Base-by-base conservation (phyloP, 2,888 invertebrate species). In the Anthrax anthrax region DNA sequence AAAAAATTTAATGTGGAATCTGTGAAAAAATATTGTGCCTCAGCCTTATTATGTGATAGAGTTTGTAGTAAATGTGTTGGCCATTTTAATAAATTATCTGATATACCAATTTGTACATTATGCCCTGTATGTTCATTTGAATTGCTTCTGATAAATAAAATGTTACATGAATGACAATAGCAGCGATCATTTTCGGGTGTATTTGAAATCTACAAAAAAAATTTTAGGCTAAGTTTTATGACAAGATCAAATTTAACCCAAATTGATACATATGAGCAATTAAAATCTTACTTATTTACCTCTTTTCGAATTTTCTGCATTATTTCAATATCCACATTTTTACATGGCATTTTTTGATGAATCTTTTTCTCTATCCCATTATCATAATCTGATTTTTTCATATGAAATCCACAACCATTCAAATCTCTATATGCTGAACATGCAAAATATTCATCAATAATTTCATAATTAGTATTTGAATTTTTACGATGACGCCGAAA, bases 11-110 rank as follows among this genome's bases (percentile, higher is more conserved):
- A 72, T 23, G 85, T 73, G 51, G 76, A 73, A 51, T 77, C 72
- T 2, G 83, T 76, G 65, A 94, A 94, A 55, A 90, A 76, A 64
- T 85, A 92, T 64, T 92, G 92, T 1, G 92, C 92, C 67, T 90
- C 88, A 19, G 78, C 80, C 54, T 84, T 82, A 43, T 84, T 77
- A 66, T 84, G 77, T 40, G 80, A 77, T 14, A 84, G 59, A 1
- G 87, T 78, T 27, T 73, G 72, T 12, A 92, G 63, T 58, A 88
- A 72, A 46, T 73, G 71, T 0, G 83, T 78, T 0, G 87, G 84
- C 54, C 75, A 71, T 3, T 58, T 56, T 18, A 85, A 63, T 51
- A 76, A 70, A 51, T 78, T 67, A 56, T 79, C 75, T 1, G 72
- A 70, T 8, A 84, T 57, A 19, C 71, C 68, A 29, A 64, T 66